Conservation (phyloP, 2,888 invertebrate species). For the Cephus rjabovi region DNA sequence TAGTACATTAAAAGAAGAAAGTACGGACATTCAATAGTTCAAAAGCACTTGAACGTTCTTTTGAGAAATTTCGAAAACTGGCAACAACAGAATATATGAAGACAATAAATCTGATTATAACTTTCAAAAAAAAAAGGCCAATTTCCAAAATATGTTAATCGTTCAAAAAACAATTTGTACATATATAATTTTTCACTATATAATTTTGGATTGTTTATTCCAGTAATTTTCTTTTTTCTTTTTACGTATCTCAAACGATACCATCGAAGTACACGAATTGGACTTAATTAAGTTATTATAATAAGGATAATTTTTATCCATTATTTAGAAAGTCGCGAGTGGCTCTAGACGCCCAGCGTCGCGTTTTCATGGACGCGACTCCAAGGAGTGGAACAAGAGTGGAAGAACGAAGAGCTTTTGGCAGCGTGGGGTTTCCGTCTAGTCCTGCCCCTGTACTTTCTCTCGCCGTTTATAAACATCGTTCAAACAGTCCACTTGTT, state of each 20-base stretch:
- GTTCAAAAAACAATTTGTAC: no score
- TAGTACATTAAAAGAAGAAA: not conserved
- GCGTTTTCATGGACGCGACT: not conserved
- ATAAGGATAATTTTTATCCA: not conserved
- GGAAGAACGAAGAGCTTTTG: conserved; percentile 31
- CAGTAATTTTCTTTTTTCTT: no score
- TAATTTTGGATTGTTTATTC: no score
- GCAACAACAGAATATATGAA: not conserved
- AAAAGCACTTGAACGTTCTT: no score
- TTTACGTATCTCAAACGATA: no score
- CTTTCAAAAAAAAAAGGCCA: no score
- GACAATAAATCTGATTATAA: not conserved
- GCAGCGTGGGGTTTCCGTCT: conserved; percentile 30
- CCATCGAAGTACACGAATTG: not conserved
- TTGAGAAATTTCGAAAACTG: not conserved
- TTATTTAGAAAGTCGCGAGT: not conserved
- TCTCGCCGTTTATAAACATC: conserved; percentile 63
- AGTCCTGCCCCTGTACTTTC: conserved; percentile 53
- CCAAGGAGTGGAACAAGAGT: not conserved
- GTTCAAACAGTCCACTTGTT: conserved; percentile 51
- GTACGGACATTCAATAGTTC: not conserved
- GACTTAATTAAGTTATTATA: not conserved
- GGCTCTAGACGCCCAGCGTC: not conserved
- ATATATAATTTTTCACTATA: no score
- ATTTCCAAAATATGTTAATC: no score